Conservation (phyloP, 1,140 invertebrate genomes). For the Drosophila rufa region DNA sequence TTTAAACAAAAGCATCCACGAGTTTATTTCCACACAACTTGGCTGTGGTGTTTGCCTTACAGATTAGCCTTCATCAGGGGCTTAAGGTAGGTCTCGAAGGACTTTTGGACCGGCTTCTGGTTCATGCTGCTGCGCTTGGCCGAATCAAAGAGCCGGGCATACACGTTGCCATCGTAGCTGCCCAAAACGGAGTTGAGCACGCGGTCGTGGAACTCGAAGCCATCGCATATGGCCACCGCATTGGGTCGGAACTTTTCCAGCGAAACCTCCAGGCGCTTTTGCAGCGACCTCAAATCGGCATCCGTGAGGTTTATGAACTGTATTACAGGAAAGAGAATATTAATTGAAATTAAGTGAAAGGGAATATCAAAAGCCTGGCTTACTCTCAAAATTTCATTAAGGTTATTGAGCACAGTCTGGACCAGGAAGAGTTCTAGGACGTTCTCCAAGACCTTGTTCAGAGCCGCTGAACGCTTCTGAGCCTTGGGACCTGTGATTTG, state of each 20-base stretch:
- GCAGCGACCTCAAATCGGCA: constrained; percentile 88
- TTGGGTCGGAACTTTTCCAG: constrained; percentile 92
- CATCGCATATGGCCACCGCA: constrained; percentile 95
- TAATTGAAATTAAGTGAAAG: background rate
- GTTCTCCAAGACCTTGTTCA: constrained; percentile 88
- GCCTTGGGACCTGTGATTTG: constrained; percentile 85
- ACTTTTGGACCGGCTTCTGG: constrained; percentile 91
- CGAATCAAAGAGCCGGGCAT: constrained; percentile 94
- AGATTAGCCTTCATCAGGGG: constrained; percentile 91
- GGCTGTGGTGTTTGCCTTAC: constrained; percentile 69
- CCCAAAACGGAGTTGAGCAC: constrained; percentile 93
- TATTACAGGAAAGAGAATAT: background rate
- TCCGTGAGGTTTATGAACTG: constrained; percentile 89
- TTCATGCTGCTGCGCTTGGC: constrained; percentile 95
- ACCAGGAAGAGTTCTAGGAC: constrained; percentile 92
- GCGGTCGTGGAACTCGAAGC: constrained; percentile 95
- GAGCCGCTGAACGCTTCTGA: constrained; percentile 78
- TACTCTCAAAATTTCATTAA: constrained; percentile 93
- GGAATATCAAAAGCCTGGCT: constrained; percentile 47
- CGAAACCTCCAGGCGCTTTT: constrained; percentile 89
- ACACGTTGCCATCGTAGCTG: constrained; percentile 96
- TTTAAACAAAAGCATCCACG: constrained; percentile 61
- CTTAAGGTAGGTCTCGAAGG: constrained; percentile 91
- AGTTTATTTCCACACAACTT: background rate
- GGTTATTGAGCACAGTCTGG: constrained; percentile 89